Percentiles rank a stretch among this genome's conserved stretches.
Conservation (phyloP, 2,888 invertebrate species). For the Patella ulyssiponensis region DNA sequence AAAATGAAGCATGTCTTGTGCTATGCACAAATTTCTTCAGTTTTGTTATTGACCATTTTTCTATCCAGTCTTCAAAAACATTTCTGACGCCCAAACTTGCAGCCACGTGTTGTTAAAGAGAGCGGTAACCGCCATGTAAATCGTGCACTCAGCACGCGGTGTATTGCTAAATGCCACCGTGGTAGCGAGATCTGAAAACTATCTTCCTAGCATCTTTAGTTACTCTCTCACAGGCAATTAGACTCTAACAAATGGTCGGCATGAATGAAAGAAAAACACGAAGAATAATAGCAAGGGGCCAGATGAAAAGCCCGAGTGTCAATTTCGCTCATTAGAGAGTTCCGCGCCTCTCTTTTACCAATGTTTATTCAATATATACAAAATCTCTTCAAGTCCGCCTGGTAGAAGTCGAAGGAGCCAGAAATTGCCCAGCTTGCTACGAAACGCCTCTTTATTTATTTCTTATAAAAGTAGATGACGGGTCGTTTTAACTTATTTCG, state of each 20-base stretch:
- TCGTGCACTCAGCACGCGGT: conserved; percentile 6
- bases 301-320: conserved; percentile 9
- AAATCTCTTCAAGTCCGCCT: conserved; percentile 3
- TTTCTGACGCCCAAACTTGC: no score
- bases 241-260: conserved; percentile 7
- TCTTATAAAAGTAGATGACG: no score
- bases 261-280: conserved; percentile 6
- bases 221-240: conserved; percentile 8
- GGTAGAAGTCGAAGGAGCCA: not conserved
- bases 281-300: conserved; percentile 12
- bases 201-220: not conserved
- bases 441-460: no score
- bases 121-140: not conserved
- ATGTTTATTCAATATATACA: conserved; percentile 9
- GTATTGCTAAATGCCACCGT: not conserved
- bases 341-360: not conserved
- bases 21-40: no score
- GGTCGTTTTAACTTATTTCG: no score
- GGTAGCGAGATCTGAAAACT: conserved; percentile 2
- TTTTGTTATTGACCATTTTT: no score
- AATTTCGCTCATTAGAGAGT: conserved; percentile 9
- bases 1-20: no score
- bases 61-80: no score
- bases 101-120: not conserved
- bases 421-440: no score